Conservation (phyloP, 2,888 invertebrate species). For the Pterobdella sp. region DNA sequence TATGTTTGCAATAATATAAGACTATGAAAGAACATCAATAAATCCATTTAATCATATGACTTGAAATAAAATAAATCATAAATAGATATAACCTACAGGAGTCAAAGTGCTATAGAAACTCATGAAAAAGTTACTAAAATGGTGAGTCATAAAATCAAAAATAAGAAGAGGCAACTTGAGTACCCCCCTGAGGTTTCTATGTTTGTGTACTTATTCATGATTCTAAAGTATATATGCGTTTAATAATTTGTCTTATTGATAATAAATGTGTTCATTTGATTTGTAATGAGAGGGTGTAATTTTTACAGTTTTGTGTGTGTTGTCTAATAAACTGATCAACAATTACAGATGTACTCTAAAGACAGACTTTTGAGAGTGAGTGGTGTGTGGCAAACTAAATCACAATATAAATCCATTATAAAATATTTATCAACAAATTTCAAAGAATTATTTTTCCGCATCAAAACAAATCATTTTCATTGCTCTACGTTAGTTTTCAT, state of each 20-base stretch:
- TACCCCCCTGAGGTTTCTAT: conserved; percentile 22
- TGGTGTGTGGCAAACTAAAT: background rate
- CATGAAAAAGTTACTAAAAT: conserved; percentile 26
- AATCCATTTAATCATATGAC: too few species aligned
- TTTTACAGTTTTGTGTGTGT: background rate
- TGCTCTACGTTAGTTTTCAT: too few species aligned
- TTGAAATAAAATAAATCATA: background rate
- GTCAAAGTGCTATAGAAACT: conserved; percentile 23
- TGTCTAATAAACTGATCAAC: background rate
- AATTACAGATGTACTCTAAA: conserved; percentile 24
- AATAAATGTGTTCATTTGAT: too few species aligned
- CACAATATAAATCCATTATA: too few species aligned
- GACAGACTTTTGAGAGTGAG: conserved; percentile 22
- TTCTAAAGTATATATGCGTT: too few species aligned
- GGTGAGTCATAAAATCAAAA: conserved; percentile 1
- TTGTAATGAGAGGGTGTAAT: too few species aligned
- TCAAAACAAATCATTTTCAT: too few species aligned
- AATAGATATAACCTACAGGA: background rate
- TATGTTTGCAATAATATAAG: too few species aligned
- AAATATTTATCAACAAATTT: too few species aligned
- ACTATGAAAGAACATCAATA: too few species aligned
- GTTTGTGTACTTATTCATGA: background rate
- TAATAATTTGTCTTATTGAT: too few species aligned
- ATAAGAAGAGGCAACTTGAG: background rate
- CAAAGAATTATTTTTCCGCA: too few species aligned